Conservation (phyloP, 1,140 invertebrate genomes). For the Brachionus rotundiformis region DNA sequence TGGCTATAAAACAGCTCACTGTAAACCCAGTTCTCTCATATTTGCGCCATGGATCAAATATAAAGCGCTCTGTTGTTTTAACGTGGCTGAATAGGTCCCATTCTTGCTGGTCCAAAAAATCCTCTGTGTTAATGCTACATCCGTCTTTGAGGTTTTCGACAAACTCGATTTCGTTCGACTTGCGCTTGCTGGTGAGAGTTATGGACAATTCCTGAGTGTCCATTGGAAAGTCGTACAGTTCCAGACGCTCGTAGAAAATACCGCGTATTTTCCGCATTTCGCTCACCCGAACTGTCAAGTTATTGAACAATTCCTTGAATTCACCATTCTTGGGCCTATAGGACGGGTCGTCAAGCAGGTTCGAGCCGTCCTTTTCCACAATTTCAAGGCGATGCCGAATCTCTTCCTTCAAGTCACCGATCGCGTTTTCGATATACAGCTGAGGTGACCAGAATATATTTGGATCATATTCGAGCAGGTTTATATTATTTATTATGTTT, state of each 20-base stretch:
- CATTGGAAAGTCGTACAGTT: constrained; percentile 49
- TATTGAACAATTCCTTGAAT: constrained; percentile 22
- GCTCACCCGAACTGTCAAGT: constrained; percentile 9
- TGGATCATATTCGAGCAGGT: constrained; percentile 33
- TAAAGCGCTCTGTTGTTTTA: not conserved
- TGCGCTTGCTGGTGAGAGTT: constrained; percentile 29
- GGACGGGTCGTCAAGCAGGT: constrained; percentile 21
- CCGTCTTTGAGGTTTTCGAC: not conserved
- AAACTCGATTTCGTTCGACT: not conserved
- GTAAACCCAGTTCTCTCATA: constrained; percentile 14
- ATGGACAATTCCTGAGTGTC: constrained; percentile 47
- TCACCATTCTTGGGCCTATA: constrained; percentile 25
- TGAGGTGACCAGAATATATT: constrained; percentile 49
- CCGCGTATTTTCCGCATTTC: constrained; percentile 39
- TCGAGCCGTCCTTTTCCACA: constrained; percentile 47
- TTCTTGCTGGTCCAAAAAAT: constrained; percentile 52
- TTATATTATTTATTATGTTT: constrained; percentile 50
- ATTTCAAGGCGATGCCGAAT: constrained; percentile 45
- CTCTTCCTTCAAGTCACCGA: constrained; percentile 47
- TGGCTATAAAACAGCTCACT: constrained; percentile 36
- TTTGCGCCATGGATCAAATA: constrained; percentile 13
- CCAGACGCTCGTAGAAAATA: constrained; percentile 42
- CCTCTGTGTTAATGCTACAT: constrained; percentile 47
- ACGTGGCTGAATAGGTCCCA: constrained; percentile 50
- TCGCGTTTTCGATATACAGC: constrained; percentile 47